Evolutionary conservation across 2,113 vertebrate species (phyloP).

Genomic region (Callaeas wilsoni): DNA sequence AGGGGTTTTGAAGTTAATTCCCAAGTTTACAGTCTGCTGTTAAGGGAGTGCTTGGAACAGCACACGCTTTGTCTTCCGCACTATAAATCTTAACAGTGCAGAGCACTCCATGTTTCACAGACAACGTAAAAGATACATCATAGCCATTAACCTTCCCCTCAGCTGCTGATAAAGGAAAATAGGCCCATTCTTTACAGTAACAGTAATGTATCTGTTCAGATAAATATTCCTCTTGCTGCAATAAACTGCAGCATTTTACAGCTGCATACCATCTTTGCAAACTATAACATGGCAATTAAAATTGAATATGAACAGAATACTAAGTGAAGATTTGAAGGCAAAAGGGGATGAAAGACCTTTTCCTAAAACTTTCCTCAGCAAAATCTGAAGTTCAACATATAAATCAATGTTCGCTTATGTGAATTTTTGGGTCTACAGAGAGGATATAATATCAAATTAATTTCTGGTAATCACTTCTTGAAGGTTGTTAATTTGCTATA

Average conservation of each 20-base stretch:
- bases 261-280: constrained; percentile 25
- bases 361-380: constrained; percentile 6
- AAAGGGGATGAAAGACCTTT: neutral
- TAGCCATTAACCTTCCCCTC: constrained; percentile 69
- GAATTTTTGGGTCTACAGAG: neutral
- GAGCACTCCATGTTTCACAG: constrained; percentile 59
- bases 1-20: constrained; percentile 31
- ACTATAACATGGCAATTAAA: constrained; percentile 53
- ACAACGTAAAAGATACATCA: constrained; percentile 66
- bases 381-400: neutral
- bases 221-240: constrained; percentile 64
- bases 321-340: constrained; percentile 6
- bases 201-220: constrained; percentile 66
- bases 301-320: constrained; percentile 7
- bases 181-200: constrained; percentile 69
- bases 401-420: neutral
- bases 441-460: neutral
- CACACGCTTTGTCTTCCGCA: constrained; percentile 49
- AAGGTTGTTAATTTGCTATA: neutral
- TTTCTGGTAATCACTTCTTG: neutral
- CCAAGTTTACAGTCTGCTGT: constrained; percentile 15
- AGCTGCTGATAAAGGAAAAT: constrained; percentile 74
- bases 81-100: constrained; percentile 57
- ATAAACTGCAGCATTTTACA: constrained; percentile 62
- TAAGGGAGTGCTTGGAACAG: constrained; percentile 43